Conservation (phyloP, 2,113 vertebrate species). For the Marmota monax region DNA sequence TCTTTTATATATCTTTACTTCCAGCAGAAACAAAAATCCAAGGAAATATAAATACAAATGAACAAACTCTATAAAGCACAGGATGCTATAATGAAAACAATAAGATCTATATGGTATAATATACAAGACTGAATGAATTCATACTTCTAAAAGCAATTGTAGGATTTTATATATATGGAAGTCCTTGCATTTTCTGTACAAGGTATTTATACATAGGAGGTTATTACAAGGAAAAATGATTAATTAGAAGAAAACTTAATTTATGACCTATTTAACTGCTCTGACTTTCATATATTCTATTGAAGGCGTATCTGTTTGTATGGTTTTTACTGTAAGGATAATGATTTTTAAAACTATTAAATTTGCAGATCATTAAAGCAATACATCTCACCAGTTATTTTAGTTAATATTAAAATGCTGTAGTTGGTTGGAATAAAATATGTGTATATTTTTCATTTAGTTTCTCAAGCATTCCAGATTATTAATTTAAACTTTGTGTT, state of each 20-base stretch:
- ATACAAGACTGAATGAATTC: not conserved
- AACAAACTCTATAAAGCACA: conserved; percentile 33
- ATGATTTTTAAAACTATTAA: not conserved
- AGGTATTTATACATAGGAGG: conserved; percentile 5
- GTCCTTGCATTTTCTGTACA: not conserved
- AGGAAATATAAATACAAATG: conserved; percentile 62
- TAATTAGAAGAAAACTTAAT: conserved; percentile 47
- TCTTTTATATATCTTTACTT: not conserved
- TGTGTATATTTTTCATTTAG: not conserved
- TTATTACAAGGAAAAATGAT: conserved; percentile 43
- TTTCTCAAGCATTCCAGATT: not conserved
- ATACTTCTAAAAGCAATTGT: not conserved
- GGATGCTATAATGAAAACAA: not conserved
- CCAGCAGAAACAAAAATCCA: conserved; percentile 42
- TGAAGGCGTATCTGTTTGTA: not conserved
- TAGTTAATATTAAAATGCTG: not conserved
- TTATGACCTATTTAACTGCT: conserved; percentile 19
- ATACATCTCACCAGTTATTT: not conserved
- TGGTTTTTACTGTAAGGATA: not conserved
- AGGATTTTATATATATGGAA: not conserved
- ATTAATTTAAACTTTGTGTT: not conserved
- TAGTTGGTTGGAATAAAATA: not conserved
- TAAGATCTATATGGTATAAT: not conserved
- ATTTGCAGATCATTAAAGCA: not conserved
- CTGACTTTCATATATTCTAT: not conserved